Percentiles rank a stretch among this genome's conserved stretches.
Evolutionary conservation across 2,113 vertebrate genomes (phyloP).

Genomic region (Paracanthobrama guichenoti): DNA sequence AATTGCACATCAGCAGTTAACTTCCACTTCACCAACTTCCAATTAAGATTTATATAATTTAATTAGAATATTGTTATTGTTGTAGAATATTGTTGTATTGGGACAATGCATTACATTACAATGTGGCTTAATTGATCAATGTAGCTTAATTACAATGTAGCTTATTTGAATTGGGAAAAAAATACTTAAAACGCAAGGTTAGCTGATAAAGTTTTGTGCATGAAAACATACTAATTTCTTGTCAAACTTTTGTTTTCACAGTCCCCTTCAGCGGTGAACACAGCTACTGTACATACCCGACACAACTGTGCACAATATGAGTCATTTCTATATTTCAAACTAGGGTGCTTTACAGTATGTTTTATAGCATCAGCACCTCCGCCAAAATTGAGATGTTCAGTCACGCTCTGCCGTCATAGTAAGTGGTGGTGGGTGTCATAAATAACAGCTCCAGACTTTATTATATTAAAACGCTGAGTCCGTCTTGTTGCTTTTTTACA

Average conservation of each 20-base stretch:
- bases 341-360: constrained; percentile 1
- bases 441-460: constrained; percentile 10
- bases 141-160: too few species aligned
- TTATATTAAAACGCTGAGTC: constrained; percentile 16
- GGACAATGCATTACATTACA: too few species aligned
- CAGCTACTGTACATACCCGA: background rate
- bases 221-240: background rate
- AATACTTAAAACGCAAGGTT: background rate
- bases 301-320: background rate
- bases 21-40: too few species aligned
- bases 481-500: background rate
- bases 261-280: background rate
- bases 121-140: too few species aligned
- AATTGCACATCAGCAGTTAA: background rate
- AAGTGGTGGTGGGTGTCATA: constrained; percentile 18
- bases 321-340: background rate
- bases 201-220: background rate
- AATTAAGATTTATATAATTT: background rate
- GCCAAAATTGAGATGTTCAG: constrained; percentile 35
- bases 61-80: background rate
- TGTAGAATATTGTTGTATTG: too few species aligned
- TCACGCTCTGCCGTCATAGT: background rate
- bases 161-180: background rate
- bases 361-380: constrained; percentile 15
- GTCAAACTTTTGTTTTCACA: background rate